Conservation (phyloP, 2,113 vertebrate genomes). For the Chaetodon trifascialis region DNA sequence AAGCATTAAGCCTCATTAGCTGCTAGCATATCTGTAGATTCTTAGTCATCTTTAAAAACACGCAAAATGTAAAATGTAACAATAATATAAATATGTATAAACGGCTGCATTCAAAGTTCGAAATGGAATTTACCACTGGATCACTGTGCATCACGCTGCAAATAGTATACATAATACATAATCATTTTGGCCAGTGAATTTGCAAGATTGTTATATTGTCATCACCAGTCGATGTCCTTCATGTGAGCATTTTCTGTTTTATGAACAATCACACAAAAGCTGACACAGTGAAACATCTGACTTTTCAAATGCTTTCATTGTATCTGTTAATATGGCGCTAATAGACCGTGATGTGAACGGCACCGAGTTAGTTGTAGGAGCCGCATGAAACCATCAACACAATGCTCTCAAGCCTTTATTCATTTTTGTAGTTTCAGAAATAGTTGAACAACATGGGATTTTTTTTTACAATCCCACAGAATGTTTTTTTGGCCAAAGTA, state of each 20-base stretch:
- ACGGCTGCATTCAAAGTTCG: not conserved
- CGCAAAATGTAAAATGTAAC: too few relatives aligned
- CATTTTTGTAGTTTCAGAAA: slow-evolving; percentile 34
- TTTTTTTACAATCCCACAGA: slow-evolving; percentile 38
- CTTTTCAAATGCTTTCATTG: not conserved
- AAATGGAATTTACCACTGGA: not conserved
- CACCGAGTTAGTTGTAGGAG: slow-evolving; percentile 31
- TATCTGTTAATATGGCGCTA: slow-evolving; percentile 7
- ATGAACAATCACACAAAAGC: not conserved
- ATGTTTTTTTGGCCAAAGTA: slow-evolving; percentile 30
- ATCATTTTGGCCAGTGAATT: not conserved
- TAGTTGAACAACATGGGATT: slow-evolving; percentile 18
- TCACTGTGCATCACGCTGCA: not conserved
- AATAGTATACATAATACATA: not conserved
- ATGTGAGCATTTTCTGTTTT: not conserved
- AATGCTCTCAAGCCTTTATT: not conserved
- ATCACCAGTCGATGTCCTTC: not conserved
- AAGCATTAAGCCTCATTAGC: too few relatives aligned
- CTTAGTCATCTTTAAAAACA: too few relatives aligned
- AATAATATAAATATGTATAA: not conserved
- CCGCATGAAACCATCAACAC: slow-evolving; percentile 49
- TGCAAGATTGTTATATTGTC: not conserved
- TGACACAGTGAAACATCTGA: not conserved
- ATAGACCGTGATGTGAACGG: slow-evolving; percentile 9
- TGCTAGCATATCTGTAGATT: too few relatives aligned